A percentile compares a stretch with the other conserved stretches of the same genome.
Evolutionary conservation across 1,140 invertebrate genomes (phyloP).

Genomic region (Sycophaga agraensis): DNA sequence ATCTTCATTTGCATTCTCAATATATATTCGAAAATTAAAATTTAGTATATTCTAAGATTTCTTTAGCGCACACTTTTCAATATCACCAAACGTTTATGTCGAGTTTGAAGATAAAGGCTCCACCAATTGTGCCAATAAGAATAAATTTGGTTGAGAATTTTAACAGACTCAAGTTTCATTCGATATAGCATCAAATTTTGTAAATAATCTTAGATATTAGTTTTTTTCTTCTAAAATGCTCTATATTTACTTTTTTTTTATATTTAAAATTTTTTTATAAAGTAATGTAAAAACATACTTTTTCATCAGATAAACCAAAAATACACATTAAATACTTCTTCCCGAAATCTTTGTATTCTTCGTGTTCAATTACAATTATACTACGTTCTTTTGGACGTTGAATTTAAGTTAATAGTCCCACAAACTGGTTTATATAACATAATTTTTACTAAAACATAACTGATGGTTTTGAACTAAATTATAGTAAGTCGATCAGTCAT

Average conservation of each 20-base stretch:
- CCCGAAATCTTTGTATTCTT: not conserved
- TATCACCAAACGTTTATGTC: not conserved
- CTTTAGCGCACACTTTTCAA: slow-evolving; percentile 18
- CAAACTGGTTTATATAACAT: too few relatives aligned
- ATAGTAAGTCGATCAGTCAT: not conserved
- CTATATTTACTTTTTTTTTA: slow-evolving; percentile 4
- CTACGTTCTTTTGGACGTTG: not conserved
- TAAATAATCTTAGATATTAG: slow-evolving; percentile 15
- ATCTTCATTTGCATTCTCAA: slow-evolving; percentile 3
- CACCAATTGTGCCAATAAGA: slow-evolving; percentile 25
- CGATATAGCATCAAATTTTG: slow-evolving; percentile 15
- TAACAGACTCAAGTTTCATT: not conserved
- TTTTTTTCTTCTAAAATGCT: slow-evolving; percentile 9
- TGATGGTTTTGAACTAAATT: slow-evolving; percentile 3
- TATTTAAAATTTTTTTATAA: slow-evolving; percentile 17
- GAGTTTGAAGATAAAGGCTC: not conserved
- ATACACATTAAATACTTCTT: slow-evolving; percentile 13
- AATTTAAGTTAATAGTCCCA: not conserved
- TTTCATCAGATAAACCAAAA: not conserved
- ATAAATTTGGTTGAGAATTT: slow-evolving; percentile 18
- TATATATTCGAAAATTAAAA: slow-evolving; percentile 16
- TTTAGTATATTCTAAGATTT: slow-evolving; percentile 11
- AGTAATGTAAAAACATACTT: slow-evolving; percentile 12
- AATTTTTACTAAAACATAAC: too few relatives aligned
- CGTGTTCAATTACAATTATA: slow-evolving; percentile 1